Conservation (phyloP, 2,888 invertebrate genomes). For the Thumatha senex region DNA sequence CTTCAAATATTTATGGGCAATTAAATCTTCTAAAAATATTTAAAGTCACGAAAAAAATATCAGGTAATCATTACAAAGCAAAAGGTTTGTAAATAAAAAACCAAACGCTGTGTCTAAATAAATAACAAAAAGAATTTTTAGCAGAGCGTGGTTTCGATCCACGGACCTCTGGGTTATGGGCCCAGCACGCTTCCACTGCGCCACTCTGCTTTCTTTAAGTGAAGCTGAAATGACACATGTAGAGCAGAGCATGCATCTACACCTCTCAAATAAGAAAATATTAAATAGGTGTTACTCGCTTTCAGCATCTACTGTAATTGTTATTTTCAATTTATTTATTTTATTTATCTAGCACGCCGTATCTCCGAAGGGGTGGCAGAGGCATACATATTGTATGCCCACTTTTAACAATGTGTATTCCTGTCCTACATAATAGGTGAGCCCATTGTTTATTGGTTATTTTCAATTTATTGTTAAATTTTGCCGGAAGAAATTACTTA, state of each 20-base stretch:
- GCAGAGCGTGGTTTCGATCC: constrained; percentile 88
- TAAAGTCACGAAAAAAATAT: neutral
- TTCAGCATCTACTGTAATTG: too few species aligned
- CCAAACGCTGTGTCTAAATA: neutral
- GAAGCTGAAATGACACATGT: neutral
- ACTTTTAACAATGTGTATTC: too few species aligned
- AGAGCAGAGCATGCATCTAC: too few species aligned
- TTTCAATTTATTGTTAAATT: too few species aligned
- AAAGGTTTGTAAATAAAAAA: neutral
- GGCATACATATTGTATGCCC: too few species aligned
- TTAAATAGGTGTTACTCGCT: too few species aligned
- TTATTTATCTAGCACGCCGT: too few species aligned
- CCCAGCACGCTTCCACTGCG: constrained; percentile 93
- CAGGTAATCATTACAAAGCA: neutral
- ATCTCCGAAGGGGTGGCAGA: too few species aligned
- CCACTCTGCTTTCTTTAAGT: constrained; percentile 85
- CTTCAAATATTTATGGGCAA: neutral
- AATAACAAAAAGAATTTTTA: neutral
- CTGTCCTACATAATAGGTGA: too few species aligned
- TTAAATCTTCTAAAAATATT: neutral
- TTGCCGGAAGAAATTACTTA: too few species aligned
- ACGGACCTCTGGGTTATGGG: constrained; percentile 96
- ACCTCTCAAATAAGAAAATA: neutral
- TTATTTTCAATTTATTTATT: too few species aligned
- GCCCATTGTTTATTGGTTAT: too few species aligned